Evolutionary conservation across 2,797 vertebrate genomes (phyloP).

Genomic region (Picus viridis): DNA sequence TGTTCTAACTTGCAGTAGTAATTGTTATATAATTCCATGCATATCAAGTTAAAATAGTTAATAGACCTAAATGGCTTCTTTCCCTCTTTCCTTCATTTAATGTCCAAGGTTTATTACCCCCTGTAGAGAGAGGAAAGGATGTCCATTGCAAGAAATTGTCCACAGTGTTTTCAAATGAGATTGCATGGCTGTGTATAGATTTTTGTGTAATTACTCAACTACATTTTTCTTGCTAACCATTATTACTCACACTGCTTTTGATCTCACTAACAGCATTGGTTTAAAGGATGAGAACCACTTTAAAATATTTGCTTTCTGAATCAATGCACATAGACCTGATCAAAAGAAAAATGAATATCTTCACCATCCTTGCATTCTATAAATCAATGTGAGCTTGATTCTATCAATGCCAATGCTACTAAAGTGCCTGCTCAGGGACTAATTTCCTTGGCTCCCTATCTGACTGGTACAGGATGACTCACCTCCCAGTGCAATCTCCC

Average conservation of each 20-base stretch:
- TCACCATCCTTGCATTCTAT: neutral
- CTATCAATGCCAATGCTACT: neutral
- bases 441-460: neutral
- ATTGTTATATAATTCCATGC: constrained; percentile 52
- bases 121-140: neutral
- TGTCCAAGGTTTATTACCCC: constrained; percentile 59
- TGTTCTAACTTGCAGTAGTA: constrained; percentile 42
- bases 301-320: neutral
- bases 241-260: constrained; percentile 20
- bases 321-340: neutral
- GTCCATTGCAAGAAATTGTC: neutral
- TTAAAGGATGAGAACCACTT: neutral
- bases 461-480: accelerated
- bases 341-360: neutral
- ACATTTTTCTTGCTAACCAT: constrained; percentile 27
- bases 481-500: accelerated
- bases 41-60: constrained; percentile 59
- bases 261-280: constrained; percentile 6
- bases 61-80: constrained; percentile 59
- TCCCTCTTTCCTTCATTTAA: constrained; percentile 54
- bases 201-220: constrained; percentile 50
- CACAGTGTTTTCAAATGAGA: constrained; percentile 50
- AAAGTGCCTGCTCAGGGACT: neutral
- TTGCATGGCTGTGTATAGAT: constrained; percentile 35
- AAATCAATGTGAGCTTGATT: neutral